Percentiles rank a stretch among this genome's conserved stretches.
phyloP scores from a whole-genome alignment of 2,113 vertebrate genomes.

The Ictidomys tridecemlineatus region DNA sequence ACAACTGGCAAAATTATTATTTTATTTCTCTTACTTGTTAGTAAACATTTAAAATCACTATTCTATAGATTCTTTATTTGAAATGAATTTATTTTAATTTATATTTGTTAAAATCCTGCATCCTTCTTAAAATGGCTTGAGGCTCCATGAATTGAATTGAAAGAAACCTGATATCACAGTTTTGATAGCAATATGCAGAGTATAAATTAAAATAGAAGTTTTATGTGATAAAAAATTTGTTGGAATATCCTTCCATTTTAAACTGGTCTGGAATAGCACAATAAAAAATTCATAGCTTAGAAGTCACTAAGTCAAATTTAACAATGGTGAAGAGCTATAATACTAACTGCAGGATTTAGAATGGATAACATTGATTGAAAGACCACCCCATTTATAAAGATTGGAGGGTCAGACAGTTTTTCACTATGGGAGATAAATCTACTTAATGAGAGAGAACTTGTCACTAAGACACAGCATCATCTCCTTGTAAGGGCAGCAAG shows the following conservation, averaged over 20 bases:
- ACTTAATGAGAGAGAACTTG: neutral
- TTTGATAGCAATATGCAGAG: conserved; percentile 26
- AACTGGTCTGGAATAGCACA: neutral
- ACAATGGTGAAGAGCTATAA: neutral
- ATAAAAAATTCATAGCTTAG: conserved; percentile 33
- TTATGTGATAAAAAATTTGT: conserved; percentile 30
- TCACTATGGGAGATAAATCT: neutral
- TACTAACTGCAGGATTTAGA: conserved; percentile 8
- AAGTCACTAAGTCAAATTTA: conserved; percentile 21
- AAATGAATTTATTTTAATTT: conserved; percentile 52
- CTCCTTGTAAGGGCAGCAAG: neutral
- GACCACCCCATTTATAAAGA: neutral
- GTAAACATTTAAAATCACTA: neutral
- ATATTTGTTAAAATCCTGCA: neutral
- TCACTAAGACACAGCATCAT: neutral
- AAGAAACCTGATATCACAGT: conserved; percentile 18
- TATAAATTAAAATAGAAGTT: conserved; percentile 4
- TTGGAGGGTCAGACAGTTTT: neutral
- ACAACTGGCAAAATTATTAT: conserved; percentile 9
- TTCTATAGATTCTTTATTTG: neutral
- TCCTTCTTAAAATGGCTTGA: neutral
- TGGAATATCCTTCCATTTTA: conserved; percentile 3
- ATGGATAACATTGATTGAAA: neutral
- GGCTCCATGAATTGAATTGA: neutral
- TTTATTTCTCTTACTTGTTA: neutral